Evolutionary conservation across 2,888 invertebrate species (phyloP).

Genomic region (Urechis unicinctus): DNA sequence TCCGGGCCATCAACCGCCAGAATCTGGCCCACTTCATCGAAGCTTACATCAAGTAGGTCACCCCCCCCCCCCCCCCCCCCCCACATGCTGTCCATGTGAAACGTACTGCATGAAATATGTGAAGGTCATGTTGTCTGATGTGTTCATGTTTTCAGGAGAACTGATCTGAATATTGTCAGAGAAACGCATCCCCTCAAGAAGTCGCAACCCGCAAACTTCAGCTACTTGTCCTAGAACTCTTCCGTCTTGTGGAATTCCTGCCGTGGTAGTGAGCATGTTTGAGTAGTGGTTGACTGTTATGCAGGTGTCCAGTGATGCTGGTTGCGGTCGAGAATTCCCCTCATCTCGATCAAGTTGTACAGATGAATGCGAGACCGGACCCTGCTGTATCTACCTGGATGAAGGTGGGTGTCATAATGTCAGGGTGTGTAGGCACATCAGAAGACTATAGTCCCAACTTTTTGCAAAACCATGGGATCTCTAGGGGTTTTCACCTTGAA

Average conservation of each 20-base stretch:
- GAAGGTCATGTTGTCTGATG: too few relatives aligned
- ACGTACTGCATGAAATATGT: too few relatives aligned
- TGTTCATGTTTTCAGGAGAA: constrained; percentile 56
- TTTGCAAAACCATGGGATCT: too few relatives aligned
- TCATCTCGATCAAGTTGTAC: constrained; percentile 91
- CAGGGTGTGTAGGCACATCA: background rate
- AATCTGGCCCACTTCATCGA: constrained; percentile 92
- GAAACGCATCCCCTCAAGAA: constrained; percentile 59
- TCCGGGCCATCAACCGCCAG: constrained; percentile 75
- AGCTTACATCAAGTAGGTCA: constrained; percentile 66
- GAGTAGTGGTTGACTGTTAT: background rate
- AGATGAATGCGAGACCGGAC: constrained; percentile 91
- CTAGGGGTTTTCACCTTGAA: background rate
- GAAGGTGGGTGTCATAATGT: constrained; percentile 64
- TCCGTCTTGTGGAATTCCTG: background rate
- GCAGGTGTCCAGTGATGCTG: constrained; percentile 70
- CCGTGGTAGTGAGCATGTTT: background rate
- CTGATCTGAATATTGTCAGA: constrained; percentile 82
- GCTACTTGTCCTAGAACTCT: too few relatives aligned
- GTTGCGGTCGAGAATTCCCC: constrained; percentile 90
- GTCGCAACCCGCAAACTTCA: too few relatives aligned
- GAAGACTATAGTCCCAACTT: too few relatives aligned
- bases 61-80: background rate
- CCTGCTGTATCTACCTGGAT: constrained; percentile 96
- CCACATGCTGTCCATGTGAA: too few relatives aligned